Evolutionary conservation across 2,888 invertebrate species (phyloP).

Genomic region (Tuberolachnus salignus): DNA sequence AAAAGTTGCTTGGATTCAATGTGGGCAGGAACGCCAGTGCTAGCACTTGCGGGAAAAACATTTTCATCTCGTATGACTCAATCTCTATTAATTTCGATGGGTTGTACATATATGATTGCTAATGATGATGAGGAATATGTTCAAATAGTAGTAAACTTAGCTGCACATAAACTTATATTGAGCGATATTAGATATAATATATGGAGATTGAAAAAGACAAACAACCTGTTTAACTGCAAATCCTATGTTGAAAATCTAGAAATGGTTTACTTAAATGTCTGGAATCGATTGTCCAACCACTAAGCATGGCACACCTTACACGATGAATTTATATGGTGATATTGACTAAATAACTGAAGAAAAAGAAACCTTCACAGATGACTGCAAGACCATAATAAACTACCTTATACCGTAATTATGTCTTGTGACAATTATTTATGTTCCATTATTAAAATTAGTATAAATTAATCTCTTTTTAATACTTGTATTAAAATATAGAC

Average conservation of each 20-base stretch:
- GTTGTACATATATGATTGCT: constrained; percentile 92
- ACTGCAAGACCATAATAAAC: no score
- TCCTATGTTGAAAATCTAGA: constrained; percentile 89
- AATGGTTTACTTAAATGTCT: constrained; percentile 85
- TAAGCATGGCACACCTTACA: no score
- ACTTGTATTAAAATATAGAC: no score
- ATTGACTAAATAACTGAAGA: no score
- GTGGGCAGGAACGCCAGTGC: constrained; percentile 99
- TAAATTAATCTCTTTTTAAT: no score
- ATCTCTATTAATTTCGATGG: constrained; percentile 91
- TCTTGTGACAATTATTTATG: no score
- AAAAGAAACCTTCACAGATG: no score
- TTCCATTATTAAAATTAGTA: no score
- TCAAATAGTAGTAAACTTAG: constrained; percentile 88
- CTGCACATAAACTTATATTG: constrained; percentile 88
- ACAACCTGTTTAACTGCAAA: constrained; percentile 89
- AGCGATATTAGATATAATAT: constrained; percentile 89
- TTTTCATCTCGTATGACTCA: constrained; percentile 88
- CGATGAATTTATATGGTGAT: no score
- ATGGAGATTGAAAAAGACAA: constrained; percentile 85
- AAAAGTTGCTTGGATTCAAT: constrained; percentile 99
- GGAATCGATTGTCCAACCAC: no score
- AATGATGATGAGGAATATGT: constrained; percentile 85
- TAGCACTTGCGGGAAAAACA: constrained; percentile 82
- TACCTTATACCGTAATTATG: no score